Conservation (phyloP, 2,888 invertebrate genomes). For the Dromius quadrimaculatus region DNA sequence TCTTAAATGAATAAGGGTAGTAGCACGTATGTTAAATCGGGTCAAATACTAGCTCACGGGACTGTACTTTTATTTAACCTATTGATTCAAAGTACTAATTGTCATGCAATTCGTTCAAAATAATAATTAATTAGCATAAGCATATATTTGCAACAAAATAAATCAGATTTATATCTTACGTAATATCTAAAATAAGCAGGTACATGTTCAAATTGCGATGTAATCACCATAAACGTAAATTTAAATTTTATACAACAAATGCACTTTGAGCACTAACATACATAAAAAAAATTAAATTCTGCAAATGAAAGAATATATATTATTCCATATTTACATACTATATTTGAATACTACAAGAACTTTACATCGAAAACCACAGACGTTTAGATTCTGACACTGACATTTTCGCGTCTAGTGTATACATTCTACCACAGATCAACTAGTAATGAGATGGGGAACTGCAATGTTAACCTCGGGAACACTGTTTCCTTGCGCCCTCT, state of each 20-base stretch:
- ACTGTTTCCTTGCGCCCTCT: too few species aligned
- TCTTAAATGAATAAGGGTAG: constrained; percentile 28
- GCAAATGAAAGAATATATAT: constrained; percentile 11
- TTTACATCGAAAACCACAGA: constrained; percentile 22
- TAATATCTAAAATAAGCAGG: constrained; percentile 51
- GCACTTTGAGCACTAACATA: constrained; percentile 35
- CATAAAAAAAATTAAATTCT: neutral
- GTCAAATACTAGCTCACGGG: constrained; percentile 47
- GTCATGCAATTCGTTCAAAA: constrained; percentile 45
- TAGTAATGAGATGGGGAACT: too few species aligned
- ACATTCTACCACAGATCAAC: too few species aligned
- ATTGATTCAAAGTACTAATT: constrained; percentile 52
- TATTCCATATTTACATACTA: constrained; percentile 23
- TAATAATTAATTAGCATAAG: constrained; percentile 39
- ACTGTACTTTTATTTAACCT: constrained; percentile 52
- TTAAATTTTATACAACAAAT: constrained; percentile 28
- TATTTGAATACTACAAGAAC: constrained; percentile 15
- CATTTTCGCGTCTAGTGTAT: constrained; percentile 32
- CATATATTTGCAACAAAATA: constrained; percentile 47
- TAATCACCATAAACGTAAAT: constrained; percentile 30
- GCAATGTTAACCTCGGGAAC: too few species aligned
- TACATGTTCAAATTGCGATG: constrained; percentile 46
- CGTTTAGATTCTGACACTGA: constrained; percentile 48
- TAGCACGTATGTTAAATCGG: constrained; percentile 46
- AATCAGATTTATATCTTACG: constrained; percentile 49